These are phyloP conservation scores for Augochlora pura DNA, from an alignment of 1,140 invertebrate species.

Conservation along the genomic window DNA sequence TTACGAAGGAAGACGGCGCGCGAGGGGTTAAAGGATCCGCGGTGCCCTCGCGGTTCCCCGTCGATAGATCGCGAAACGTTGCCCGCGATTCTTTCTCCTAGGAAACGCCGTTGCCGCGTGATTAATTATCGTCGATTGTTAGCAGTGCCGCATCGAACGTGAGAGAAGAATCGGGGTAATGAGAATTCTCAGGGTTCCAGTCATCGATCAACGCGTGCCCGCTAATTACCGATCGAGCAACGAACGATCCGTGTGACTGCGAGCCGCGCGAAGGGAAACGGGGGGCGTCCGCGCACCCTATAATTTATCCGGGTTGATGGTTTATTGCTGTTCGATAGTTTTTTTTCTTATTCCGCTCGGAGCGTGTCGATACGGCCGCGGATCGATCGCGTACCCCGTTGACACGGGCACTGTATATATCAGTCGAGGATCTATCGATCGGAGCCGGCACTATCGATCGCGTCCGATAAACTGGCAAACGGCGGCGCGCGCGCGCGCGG, in stretches of 20 bases:
- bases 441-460: conserved; percentile 1
- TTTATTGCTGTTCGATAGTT: neutral
- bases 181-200: conserved; percentile 54
- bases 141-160: conserved; percentile 45
- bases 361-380: conserved; percentile 18
- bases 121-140: conserved; percentile 47
- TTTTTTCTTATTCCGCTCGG: conserved; percentile 48
- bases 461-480: conserved; percentile 25
- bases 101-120: conserved; percentile 27
- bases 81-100: neutral
- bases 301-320: conserved; percentile 53
- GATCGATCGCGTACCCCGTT: conserved; percentile 1
- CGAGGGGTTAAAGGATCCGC: neutral
- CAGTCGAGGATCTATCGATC: conserved; percentile 2
- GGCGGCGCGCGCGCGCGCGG: neutral
- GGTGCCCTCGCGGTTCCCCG: neutral
- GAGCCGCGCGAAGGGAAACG: conserved; percentile 10
- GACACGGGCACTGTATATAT: conserved; percentile 19
- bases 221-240: conserved; percentile 63
- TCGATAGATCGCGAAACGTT: conserved; percentile 31
- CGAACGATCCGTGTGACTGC: conserved; percentile 42
- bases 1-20: no score
- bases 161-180: conserved; percentile 62
- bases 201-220: conserved; percentile 57
- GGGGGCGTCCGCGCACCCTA: conserved; percentile 29